These are phyloP conservation scores for Rhinoderma darwinii DNA, from an alignment of 2,113 vertebrate genomes.

Conservation along the genomic window DNA sequence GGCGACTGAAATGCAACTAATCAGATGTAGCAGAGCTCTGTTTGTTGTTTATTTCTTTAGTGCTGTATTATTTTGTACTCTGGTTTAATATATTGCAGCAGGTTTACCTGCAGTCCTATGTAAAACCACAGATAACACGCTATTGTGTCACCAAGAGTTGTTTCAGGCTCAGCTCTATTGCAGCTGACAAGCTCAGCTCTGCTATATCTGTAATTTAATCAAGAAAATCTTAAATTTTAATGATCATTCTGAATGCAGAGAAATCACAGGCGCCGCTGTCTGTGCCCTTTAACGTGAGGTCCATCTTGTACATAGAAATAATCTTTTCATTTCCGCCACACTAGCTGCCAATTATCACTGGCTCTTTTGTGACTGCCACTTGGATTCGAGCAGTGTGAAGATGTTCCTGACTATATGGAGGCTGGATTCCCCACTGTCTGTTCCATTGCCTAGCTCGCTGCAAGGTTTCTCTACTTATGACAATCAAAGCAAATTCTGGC, in stretches of 20 bases:
- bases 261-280: neutral
- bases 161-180: neutral
- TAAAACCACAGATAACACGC: neutral
- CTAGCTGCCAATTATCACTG: constrained; percentile 45
- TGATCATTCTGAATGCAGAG: neutral
- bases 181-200: neutral
- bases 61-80: too few relatives aligned
- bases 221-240: neutral
- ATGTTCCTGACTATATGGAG: constrained; percentile 43
- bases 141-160: neutral
- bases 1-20: too few relatives aligned
- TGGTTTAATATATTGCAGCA: neutral
- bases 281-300: neutral
- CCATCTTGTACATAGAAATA: neutral
- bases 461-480: constrained; percentile 47
- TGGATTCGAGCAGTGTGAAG: constrained; percentile 36
- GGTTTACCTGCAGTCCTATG: neutral
- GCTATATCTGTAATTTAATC: neutral
- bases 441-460: constrained; percentile 40
- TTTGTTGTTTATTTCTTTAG: too few relatives aligned
- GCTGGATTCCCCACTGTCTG: constrained; percentile 33
- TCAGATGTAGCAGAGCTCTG: too few relatives aligned
- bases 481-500: constrained; percentile 47
- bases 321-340: constrained; percentile 12
- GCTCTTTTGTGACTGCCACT: constrained; percentile 35